Percentiles rank a stretch among this genome's conserved stretches.
phyloP scores from a whole-genome alignment of 2,797 vertebrate species.

The Glossophaga mutica region DNA sequence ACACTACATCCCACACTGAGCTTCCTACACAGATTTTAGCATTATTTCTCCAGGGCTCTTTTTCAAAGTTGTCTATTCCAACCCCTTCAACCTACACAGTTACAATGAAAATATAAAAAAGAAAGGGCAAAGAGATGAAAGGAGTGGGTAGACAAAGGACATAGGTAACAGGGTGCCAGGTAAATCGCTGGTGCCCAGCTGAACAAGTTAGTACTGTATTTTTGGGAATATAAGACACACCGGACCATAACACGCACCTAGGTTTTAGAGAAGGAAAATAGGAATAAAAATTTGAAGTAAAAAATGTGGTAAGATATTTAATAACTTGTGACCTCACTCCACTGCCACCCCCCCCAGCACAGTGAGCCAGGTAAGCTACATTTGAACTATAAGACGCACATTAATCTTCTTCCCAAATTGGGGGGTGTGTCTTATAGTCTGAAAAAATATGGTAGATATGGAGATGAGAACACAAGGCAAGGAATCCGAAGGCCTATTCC shows the following conservation, averaged over 20 bases:
- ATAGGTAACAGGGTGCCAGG: background rate
- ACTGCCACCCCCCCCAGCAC: no score
- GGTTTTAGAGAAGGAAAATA: no score
- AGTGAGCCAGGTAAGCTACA: no score
- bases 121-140: background rate
- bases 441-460: background rate
- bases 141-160: background rate
- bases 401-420: no score
- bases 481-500: background rate
- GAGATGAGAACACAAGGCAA: background rate
- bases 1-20: background rate
- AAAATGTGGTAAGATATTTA: no score
- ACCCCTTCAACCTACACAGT: background rate
- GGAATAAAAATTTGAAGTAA: no score
- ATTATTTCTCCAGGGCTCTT: background rate
- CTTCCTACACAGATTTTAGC: background rate
- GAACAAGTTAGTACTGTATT: background rate
- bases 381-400: no score
- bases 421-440: no score
- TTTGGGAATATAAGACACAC: no score
- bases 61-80: background rate
- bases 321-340: no score
- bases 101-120: background rate
- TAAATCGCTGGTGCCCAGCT: background rate
- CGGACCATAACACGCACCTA: no score